Conservation (phyloP, 1,140 invertebrate genomes). For the Lordiphosa stackelbergi region DNA sequence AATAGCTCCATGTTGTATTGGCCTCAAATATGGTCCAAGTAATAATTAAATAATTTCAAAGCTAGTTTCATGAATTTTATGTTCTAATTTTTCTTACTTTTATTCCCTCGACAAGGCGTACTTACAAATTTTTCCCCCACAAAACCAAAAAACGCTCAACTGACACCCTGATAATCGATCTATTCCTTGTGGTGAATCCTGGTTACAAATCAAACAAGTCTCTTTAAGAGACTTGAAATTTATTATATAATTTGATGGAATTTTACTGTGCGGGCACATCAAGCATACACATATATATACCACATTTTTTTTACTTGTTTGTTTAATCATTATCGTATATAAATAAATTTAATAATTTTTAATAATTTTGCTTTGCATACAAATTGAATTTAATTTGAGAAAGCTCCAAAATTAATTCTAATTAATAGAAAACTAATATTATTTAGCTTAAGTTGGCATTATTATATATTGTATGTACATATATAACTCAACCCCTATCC, state of each 20-base stretch:
- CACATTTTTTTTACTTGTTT: conserved; percentile 17
- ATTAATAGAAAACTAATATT: conserved; percentile 35
- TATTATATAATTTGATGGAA: conserved; percentile 2
- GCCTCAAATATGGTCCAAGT: no score
- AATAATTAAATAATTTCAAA: no score
- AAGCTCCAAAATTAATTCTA: conserved; percentile 48
- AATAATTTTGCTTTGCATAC: conserved; percentile 49
- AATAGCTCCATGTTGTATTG: no score
- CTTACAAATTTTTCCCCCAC: no score
- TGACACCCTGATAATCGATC: no score
- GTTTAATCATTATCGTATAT: conserved; percentile 11
- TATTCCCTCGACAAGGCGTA: no score
- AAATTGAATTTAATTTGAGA: conserved; percentile 35
- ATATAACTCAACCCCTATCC: neutral
- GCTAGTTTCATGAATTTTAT: no score
- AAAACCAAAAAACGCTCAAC: no score
- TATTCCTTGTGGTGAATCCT: no score
- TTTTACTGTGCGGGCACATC: conserved; percentile 23
- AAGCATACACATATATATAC: conserved; percentile 5
- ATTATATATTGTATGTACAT: conserved; percentile 22
- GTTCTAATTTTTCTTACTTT: no score
- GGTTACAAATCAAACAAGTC: no score
- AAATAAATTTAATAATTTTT: conserved; percentile 2
- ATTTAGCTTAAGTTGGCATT: conserved; percentile 27
- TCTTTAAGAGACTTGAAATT: neutral